Evolutionary conservation across 2,113 vertebrate species (phyloP), one percentile per base, ranked within the genome.

Genomic region (Argyrosomus japonicus): DNA sequence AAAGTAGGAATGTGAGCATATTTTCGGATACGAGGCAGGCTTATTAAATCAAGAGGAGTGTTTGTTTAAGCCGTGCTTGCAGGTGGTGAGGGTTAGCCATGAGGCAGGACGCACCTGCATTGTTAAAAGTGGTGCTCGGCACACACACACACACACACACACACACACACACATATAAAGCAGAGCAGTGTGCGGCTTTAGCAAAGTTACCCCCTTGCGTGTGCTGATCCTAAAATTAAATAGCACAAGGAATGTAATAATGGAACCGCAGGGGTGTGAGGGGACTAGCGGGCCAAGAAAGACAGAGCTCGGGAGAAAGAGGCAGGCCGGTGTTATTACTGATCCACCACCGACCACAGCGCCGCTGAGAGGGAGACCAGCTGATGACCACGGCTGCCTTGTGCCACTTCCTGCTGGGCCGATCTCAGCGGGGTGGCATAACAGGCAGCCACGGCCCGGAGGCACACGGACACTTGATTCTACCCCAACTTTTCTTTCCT

Each of bases 191-290:
- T 17, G 18, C 2, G 4, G 78, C 74, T 74, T 83, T 10, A 84
- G 69, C 12, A 75, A 65, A 45, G 65, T 75, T 43, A 64, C 27
- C 60, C 47, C 75, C 81, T 68, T 9, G 70, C 77, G 73, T 27
- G 74, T 25, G 84, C 86, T 87, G 78, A 92, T 91, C 87, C 90
- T 83, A 77, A 93, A 93, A 94, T 94, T 83, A 93, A 94, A 93
- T 79, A 89, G 88, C 90, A 85, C 68, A 71, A 92, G 87, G 90
- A 91, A 92, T 91, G 91, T 68, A 92, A 93, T 94, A 94, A 93
- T 84, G 73, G 79, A 91, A 77, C 83, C 48, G 19, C 75, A 68
- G 74, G 79, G 82, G 76, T 79, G 77, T 86, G 75, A 84, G 51
- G 62, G 36, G 73, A 73, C 81, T 9, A 10, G 76, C 88, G 19